Evolutionary conservation across 2,888 invertebrate genomes (phyloP).

Genomic region (Aplocera efformata): DNA sequence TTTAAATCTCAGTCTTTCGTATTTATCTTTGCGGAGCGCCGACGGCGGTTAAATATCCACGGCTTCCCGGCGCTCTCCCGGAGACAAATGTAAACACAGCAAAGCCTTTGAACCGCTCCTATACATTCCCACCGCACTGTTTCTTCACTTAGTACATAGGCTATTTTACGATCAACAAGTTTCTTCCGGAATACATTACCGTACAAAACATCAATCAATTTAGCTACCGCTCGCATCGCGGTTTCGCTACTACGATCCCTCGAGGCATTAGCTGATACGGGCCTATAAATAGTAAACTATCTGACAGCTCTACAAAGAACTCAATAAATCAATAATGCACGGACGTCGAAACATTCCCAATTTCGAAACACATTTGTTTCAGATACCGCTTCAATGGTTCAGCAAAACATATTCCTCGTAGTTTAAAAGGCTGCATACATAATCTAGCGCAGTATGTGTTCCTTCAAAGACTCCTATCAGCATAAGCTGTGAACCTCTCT

Average conservation of each 20-base stretch:
- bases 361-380: conserved; percentile 27
- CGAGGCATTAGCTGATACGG: conserved; percentile 25
- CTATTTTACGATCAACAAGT: conserved; percentile 27
- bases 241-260: conserved; percentile 20
- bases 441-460: conserved; percentile 49
- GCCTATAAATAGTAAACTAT: conserved; percentile 29
- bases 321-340: conserved; percentile 30
- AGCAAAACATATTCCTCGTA: conserved; percentile 42
- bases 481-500: conserved; percentile 55
- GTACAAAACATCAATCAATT: conserved; percentile 27
- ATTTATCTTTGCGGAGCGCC: conserved; percentile 68
- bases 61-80: conserved; percentile 52
- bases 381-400: conserved; percentile 26
- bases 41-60: conserved; percentile 69
- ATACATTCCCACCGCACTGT: conserved; percentile 32
- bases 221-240: conserved; percentile 23
- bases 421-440: conserved; percentile 50
- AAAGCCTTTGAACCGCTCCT: conserved; percentile 64
- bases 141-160: conserved; percentile 15
- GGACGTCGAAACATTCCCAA: conserved; percentile 26
- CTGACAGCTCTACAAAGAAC: conserved; percentile 28
- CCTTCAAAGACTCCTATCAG: conserved; percentile 58
- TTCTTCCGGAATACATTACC: conserved; percentile 17
- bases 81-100: conserved; percentile 69
- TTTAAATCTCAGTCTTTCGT: conserved; percentile 67